Evolutionary conservation across 2,797 vertebrate species (phyloP), one percentile per base, ranked within the genome.

Genomic region (Falco novaeseelandiae): DNA sequence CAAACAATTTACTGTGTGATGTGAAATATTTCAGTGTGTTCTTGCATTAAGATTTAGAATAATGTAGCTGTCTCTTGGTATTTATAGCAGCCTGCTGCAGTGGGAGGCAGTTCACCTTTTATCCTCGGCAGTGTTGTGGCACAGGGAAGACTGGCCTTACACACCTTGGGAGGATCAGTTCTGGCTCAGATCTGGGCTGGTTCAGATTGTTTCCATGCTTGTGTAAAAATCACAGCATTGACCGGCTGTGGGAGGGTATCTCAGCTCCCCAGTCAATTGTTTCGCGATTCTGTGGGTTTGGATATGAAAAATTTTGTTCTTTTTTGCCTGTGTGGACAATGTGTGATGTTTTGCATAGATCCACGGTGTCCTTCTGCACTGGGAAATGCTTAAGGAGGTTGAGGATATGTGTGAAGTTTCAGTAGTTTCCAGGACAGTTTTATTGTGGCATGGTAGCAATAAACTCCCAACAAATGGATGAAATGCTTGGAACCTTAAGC

Each of bases 1-100:
- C 92, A 58, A 88, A 74, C 91, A 85, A 48, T 97, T 96, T 92
- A 55, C 70, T 86, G 29, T 21, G 72, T 55, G 90, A 49, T 63
- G 85, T 78, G 94, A 92, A 96, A 94, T 93, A 94, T 55, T 94
- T 96, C 89, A 34, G 51, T 70, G 78, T 72, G 88, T 83, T 95
- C 89, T 85, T 79, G 83, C 80, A 40, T 94, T 92, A 61, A 54
- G 81, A 57, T 83, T 88, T 92, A 91, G 81, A 92, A 72, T 61
- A 79, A 96, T 72, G n/a, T 32, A 77, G 44, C 44, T 76, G 84
- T 72, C 86, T 94, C 20, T 11, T n/a, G 83, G 66, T 90, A 93
- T 97, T 97, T 95, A 81, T 87, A 93, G 74, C 55, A 72, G 82
- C 18, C 54, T 70, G 51, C 51, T 67, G n/a, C 59, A 59, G 69